phyloP scores from a whole-genome alignment of 2,797 vertebrate species.

The Danio albolineatus region DNA sequence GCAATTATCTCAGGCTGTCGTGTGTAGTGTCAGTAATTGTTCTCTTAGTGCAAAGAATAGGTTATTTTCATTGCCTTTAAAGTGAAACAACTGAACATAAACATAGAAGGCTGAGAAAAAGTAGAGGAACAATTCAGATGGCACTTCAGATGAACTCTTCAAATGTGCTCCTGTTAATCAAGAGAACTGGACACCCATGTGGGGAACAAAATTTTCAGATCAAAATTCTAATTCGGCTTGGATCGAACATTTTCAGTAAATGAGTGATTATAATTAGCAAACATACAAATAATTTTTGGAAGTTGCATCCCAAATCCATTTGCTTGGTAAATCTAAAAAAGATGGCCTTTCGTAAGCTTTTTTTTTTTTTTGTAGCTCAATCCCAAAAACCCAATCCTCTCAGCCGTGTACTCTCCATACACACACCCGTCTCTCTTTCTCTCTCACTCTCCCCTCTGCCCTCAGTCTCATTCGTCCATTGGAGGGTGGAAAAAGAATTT shows the following conservation, averaged over 20 bases:
- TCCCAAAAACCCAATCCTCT: neutral
- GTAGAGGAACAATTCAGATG: too few species aligned
- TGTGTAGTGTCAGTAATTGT: too few species aligned
- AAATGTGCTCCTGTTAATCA: neutral
- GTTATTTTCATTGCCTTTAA: too few species aligned
- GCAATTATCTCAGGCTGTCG: too few species aligned
- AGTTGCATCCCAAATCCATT: neutral
- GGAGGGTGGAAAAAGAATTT: slow-evolving; percentile 35
- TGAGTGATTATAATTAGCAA: neutral
- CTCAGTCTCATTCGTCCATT: slow-evolving; percentile 21
- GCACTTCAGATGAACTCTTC: too few species aligned
- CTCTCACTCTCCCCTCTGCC: slow-evolving; percentile 20
- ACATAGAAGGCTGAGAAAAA: too few species aligned
- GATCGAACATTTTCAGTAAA: neutral
- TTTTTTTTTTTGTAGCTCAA: neutral
- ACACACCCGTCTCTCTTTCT: slow-evolving; percentile 9
- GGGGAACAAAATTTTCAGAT: neutral
- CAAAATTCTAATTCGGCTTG: neutral
- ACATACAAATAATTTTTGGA: neutral
- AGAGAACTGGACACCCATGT: neutral
- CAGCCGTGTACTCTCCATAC: neutral
- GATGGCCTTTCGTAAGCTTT: neutral
- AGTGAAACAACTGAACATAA: too few species aligned
- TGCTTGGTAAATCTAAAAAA: neutral
- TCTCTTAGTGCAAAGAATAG: too few species aligned